Base-by-base conservation (phyloP, 2,797 vertebrate species). In the Xenops minutus region DNA sequence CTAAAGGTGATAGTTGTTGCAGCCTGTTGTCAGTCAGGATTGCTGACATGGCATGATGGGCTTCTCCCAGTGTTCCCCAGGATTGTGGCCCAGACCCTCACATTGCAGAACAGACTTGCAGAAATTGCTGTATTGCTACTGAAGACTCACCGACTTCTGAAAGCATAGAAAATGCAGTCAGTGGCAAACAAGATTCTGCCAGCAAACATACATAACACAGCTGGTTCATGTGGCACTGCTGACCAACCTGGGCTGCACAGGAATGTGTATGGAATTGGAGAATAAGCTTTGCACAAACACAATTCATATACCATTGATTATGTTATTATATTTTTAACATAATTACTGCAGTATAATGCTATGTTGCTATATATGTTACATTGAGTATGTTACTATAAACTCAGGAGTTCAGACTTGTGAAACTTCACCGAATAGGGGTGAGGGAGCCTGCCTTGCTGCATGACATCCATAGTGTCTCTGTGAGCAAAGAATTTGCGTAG, bases 91-190 rank as follows among this genome's bases (percentile, higher is more conserved):
- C 39, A 69, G 30, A 27, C 3, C 20, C 10, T 83, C 2, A 5
- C 3, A 8, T 34, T 67, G 23, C 37, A 62, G 55, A 92, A 22
- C 9, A 76, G 43, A 41, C 5, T 0, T n/a, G 12, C n/a, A 86
- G 74, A 81, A 88, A 54, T 56, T 22, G 36, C 23, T 83, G 12
- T 32, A 48, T 77, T 85, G 34, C 30, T 86, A 2, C 34, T 43
- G 24, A 58, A 66, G 18, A 32, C 16, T 77, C 14, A 43, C 10
- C 10, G 18, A 9, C 36, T 82, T 80, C 51, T 78, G 5, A 4
- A 69, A 59, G 26, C 4, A 6, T 26, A 54, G 62, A 71, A 29
- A 30, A n/a, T 43, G 29, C 30, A 11, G 7, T n/a, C 0, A 0
- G 5, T 72, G 58, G 24, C 37, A 78, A 74, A 46, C 13, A 46